Evolutionary conservation across 1,140 invertebrate species (phyloP).

Genomic region (Leptestheria dahalacensis): DNA sequence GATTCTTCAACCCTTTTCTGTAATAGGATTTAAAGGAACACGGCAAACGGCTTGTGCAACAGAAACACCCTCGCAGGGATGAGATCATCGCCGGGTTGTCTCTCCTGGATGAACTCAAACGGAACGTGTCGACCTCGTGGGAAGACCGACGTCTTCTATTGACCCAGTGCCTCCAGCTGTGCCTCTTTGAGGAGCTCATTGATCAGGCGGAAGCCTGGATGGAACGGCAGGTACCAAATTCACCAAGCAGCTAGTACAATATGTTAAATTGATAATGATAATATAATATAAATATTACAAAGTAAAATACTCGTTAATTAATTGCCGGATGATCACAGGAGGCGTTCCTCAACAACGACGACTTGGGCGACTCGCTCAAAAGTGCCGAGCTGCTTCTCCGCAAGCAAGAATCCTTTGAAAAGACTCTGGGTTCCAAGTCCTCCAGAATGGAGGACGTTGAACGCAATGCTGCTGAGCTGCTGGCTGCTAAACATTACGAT

Average conservation of each 20-base stretch:
- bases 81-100: conserved; percentile 40
- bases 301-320: no score
- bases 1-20: no score
- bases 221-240: conserved; percentile 43
- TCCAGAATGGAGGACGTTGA: conserved; percentile 61
- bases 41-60: conserved; percentile 37
- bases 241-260: neutral
- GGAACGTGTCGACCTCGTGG: conserved; percentile 50
- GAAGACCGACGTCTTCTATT: conserved; percentile 61
- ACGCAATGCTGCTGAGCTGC: conserved; percentile 46
- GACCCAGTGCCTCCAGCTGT: conserved; percentile 82
- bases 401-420: conserved; percentile 81
- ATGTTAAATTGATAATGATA: no score
- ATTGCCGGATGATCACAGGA: no score
- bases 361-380: conserved; percentile 54
- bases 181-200: conserved; percentile 70
- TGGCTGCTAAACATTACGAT: conserved; percentile 47
- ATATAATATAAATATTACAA: no score
- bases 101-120: conserved; percentile 50
- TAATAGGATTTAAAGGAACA: conserved; percentile 49
- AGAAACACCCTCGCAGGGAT: conserved; percentile 22
- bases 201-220: conserved; percentile 73
- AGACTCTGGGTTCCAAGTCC: conserved; percentile 63
- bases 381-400: conserved; percentile 68
- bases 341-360: conserved; percentile 83